Conservation (phyloP, 2,888 invertebrate species). For the Drosophila neonasuta region DNA sequence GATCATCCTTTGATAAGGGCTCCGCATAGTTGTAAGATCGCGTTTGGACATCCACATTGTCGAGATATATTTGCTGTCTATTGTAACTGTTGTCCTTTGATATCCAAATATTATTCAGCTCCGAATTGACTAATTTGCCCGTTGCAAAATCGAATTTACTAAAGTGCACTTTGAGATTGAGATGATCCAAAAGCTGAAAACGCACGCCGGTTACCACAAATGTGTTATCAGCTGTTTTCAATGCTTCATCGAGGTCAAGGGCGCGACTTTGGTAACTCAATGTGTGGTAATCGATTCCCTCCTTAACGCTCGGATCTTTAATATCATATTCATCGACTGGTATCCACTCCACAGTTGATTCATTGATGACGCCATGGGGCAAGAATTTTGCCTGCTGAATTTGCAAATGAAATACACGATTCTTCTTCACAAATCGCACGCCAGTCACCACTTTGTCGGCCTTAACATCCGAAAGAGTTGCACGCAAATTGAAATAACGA, state of each 20-base stretch:
- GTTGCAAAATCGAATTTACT: constrained; percentile 81
- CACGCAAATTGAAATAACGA: neutral
- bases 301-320: neutral
- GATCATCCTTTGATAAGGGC: too few species aligned
- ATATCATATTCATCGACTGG: neutral
- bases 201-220: neutral
- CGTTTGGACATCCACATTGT: neutral
- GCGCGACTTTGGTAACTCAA: neutral
- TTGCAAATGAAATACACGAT: neutral
- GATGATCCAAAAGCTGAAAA: neutral
- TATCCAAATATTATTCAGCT: constrained; percentile 88
- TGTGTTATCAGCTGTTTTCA: neutral
- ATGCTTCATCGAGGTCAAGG: neutral
- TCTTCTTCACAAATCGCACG: neutral
- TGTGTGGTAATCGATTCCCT: neutral
- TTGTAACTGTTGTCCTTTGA: too few species aligned
- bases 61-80: neutral
- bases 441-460: neutral
- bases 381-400: neutral
- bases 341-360: neutral
- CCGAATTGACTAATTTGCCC: constrained; percentile 86
- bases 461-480: neutral
- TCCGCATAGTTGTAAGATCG: neutral
- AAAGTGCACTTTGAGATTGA: neutral
- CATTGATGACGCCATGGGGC: neutral